Evolutionary conservation across 2,888 invertebrate species (phyloP).

Genomic region (Branchipolynoe longqiensis): DNA sequence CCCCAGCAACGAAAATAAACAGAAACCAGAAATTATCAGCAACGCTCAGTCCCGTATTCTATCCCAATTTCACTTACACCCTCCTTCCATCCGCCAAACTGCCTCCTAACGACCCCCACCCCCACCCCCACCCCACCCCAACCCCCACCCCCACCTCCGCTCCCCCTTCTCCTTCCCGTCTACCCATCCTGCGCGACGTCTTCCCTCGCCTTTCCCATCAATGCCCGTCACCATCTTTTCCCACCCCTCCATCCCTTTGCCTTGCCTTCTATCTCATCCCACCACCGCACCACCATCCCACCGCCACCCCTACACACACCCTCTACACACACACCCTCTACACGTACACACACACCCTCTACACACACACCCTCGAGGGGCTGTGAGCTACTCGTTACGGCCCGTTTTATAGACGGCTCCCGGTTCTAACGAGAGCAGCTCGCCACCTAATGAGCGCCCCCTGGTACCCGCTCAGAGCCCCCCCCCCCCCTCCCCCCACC

Average conservation of each 20-base stretch:
- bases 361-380: too few species aligned
- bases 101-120: background rate
- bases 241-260: background rate
- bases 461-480: background rate
- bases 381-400: conserved; percentile 21
- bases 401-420: conserved; percentile 45
- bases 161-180: background rate
- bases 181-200: background rate
- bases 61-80: background rate
- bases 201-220: background rate
- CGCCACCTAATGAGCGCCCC: conserved; percentile 25
- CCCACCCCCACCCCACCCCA: background rate
- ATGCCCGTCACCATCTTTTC: background rate
- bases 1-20: too few species aligned
- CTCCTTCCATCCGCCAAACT: background rate
- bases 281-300: background rate
- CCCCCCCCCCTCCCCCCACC: background rate
- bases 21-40: too few species aligned
- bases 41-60: too few species aligned
- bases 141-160: background rate
- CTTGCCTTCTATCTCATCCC: background rate
- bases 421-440: conserved; percentile 45
- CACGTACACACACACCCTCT: too few species aligned
- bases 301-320: conserved; percentile 14
- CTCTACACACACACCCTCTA: too few species aligned